A percentile compares a stretch with the other conserved stretches of the same genome.
Evolutionary conservation across 2,113 vertebrate species (phyloP).

Genomic region (Vidua macroura): DNA sequence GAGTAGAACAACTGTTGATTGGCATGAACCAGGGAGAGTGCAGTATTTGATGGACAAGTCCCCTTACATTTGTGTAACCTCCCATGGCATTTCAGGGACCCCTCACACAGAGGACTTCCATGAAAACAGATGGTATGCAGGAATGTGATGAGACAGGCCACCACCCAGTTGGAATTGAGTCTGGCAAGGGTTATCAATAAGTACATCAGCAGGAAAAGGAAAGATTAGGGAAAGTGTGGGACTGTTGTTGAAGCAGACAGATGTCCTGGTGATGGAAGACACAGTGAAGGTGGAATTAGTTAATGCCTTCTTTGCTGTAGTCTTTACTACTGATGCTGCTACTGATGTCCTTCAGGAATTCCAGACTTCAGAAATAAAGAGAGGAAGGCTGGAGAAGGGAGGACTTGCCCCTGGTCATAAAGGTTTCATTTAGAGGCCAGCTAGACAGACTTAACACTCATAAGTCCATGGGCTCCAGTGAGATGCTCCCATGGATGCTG

Average conservation of each 20-base stretch:
- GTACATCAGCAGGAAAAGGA: not conserved
- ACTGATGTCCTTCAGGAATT: not conserved
- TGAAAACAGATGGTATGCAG: not conserved
- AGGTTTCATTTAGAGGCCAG: not conserved
- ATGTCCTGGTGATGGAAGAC: not conserved
- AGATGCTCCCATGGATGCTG: not conserved
- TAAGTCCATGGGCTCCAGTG: rapidly evolving
- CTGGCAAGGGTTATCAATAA: not conserved
- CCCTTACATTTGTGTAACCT: too few species aligned
- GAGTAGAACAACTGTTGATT: too few species aligned
- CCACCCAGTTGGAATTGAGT: not conserved
- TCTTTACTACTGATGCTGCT: not conserved
- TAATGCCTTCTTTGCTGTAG: not conserved
- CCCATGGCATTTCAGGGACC: too few species aligned
- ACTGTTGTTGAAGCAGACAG: not conserved
- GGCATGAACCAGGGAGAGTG: too few species aligned
- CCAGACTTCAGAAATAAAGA: not conserved
- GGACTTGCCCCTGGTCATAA: not conserved
- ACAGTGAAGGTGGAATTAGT: not conserved
- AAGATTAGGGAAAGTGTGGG: not conserved
- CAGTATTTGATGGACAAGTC: too few species aligned
- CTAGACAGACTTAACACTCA: not conserved
- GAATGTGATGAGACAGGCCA: not conserved
- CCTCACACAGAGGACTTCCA: not conserved
- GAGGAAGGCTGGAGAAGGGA: not conserved